A percentile compares a stretch with the other conserved stretches of the same genome.
phyloP scores from a whole-genome alignment of 1,140 invertebrate species.

The Cyclargus thomasi region DNA sequence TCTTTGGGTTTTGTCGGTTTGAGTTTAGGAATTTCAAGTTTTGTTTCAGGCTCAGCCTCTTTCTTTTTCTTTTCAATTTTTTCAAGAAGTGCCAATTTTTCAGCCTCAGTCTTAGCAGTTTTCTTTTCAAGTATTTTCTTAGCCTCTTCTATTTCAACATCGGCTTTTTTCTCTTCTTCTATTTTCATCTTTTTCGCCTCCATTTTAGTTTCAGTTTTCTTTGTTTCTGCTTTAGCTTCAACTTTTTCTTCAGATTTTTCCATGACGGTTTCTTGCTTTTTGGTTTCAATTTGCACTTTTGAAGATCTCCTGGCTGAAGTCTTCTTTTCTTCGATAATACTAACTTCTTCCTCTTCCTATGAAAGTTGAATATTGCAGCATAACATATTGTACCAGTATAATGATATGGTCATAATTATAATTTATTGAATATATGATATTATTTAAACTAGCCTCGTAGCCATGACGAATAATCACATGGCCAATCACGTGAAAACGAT shows the following conservation, averaged over 20 bases:
- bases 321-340: constrained; percentile 57
- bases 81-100: constrained; percentile 71
- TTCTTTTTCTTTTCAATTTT: constrained; percentile 72
- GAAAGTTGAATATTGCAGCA: constrained; percentile 8
- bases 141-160: constrained; percentile 69
- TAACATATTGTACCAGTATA: too few species aligned
- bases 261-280: constrained; percentile 57
- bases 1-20: constrained; percentile 75
- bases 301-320: constrained; percentile 58
- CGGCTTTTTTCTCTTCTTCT: constrained; percentile 60
- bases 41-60: constrained; percentile 60
- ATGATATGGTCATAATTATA: too few species aligned
- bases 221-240: constrained; percentile 39
- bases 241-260: constrained; percentile 63
- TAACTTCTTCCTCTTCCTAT: constrained; percentile 46
- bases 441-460: too few species aligned
- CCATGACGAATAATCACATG: too few species aligned
- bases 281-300: constrained; percentile 33
- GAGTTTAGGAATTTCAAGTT: constrained; percentile 75
- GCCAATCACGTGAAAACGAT: too few species aligned
- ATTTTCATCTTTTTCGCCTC: constrained; percentile 52
- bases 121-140: constrained; percentile 74
- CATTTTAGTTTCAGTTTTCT: constrained; percentile 59
- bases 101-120: constrained; percentile 71
- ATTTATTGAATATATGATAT: too few species aligned